Percentiles rank a stretch among this genome's conserved stretches.
phyloP scores from a whole-genome alignment of 2,113 vertebrate species.

The Ptilorrhoa leucosticta region DNA sequence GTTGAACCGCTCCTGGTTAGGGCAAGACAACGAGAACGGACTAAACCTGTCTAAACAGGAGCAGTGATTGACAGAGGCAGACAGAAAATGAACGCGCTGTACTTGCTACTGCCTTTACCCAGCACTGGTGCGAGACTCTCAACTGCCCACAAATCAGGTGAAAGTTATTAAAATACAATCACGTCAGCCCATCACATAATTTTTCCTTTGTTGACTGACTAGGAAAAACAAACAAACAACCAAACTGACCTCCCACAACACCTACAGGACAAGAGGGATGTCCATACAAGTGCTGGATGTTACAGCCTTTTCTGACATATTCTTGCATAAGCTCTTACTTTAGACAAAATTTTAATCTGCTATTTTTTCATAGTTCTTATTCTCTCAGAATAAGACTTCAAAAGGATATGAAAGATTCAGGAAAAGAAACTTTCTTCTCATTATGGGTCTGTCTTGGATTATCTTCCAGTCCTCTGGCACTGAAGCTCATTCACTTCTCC shows the following conservation, averaged over 20 bases:
- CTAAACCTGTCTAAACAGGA: background rate
- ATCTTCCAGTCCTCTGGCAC: background rate
- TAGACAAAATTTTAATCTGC: background rate
- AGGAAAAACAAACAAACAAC: background rate
- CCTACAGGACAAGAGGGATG: background rate
- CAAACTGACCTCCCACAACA: background rate
- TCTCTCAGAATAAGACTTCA: background rate
- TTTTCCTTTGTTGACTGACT: background rate
- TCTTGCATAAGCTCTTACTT: background rate
- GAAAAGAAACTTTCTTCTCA: background rate
- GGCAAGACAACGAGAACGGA: background rate
- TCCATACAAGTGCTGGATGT: background rate
- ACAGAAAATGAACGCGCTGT: fast-evolving
- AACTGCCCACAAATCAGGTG: background rate
- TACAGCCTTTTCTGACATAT: fast-evolving
- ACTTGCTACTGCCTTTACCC: background rate
- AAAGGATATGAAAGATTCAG: background rate
- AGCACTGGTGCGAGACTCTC: background rate
- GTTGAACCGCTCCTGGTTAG: background rate
- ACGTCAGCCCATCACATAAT: background rate
- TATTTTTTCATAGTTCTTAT: background rate
- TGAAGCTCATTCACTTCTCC: background rate
- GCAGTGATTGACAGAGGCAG: background rate
- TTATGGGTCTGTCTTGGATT: background rate
- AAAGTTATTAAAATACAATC: background rate